These are phyloP conservation scores for Danio kyathit DNA, from an alignment of 2,797 vertebrate genomes.

Conservation along the genomic window DNA sequence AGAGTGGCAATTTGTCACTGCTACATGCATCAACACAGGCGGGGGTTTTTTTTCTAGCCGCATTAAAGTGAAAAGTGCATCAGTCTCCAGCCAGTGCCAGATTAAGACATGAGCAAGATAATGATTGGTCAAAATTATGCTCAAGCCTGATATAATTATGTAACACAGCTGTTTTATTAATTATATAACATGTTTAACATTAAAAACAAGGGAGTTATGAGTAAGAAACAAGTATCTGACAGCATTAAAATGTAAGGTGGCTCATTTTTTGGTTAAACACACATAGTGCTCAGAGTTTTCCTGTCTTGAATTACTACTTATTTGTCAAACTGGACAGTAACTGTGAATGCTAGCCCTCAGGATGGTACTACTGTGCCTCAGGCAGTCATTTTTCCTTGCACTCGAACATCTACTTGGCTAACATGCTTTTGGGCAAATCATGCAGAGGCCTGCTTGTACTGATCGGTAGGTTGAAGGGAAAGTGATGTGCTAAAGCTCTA, in stretches of 20 bases:
- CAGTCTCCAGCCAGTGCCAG: neutral
- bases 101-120: conserved; percentile 16
- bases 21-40: conserved; percentile 16
- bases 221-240: neutral
- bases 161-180: neutral
- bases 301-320: conserved; percentile 27
- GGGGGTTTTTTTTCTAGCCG: conserved; percentile 11
- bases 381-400: conserved; percentile 17
- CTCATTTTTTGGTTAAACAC: neutral
- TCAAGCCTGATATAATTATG: neutral
- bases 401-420: conserved; percentile 4
- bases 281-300: neutral
- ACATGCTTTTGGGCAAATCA: conserved; percentile 18
- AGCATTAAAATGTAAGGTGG: neutral
- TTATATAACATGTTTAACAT: neutral
- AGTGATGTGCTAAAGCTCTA: neutral
- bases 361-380: conserved; percentile 41
- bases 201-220: neutral
- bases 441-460: conserved; percentile 6
- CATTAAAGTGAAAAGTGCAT: conserved; percentile 38
- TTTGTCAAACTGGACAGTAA: conserved; percentile 50
- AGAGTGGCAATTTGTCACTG: conserved; percentile 56
- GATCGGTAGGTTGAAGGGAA: neutral
- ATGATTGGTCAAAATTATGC: neutral
- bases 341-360: conserved; percentile 35